Base-by-base conservation (phyloP, 2,113 vertebrate species). In the Eupsittula cactorum region DNA sequence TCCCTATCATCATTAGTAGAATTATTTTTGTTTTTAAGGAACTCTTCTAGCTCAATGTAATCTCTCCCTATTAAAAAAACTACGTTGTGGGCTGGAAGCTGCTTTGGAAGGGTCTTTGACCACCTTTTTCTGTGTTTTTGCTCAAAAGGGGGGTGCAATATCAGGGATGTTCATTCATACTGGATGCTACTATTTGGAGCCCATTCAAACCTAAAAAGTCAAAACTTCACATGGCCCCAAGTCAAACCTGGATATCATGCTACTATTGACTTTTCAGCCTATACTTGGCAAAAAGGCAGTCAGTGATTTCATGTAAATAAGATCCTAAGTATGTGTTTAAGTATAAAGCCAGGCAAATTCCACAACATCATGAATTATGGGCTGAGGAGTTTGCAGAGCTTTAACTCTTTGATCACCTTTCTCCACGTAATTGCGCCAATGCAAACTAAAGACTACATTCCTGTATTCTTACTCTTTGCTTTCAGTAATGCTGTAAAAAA, bases 311-410 rank as follows among this genome's bases (percentile, higher is more conserved):
- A 83, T 83, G 83, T 86, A 78, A 88, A 83, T 90, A 90, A 31
- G 33, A 59, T 88, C 46, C 55, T 62, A 67, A 96, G 23, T 86
- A 93, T 88, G 60, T 75, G 62, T 75, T 88, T 88, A 88, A 97
- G 44, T 55, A 90, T 64, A 88, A 92, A 86, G 9, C 55, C 60
- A 93, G 79, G 50, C 37, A 95, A 90, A 93, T 83, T 67, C 80
- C 73, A 83, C 49, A 70, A 37, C 7, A 81, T 88, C 80, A 67
- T 75, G 33, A 87, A 82, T 93, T 90, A 86, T 49, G 59, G 77
- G 78, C 57, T 83, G 60, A 80, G n/a, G 5, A 81, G 60, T 78
- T 81, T 4, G 2, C 52, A 77, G 41, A 85, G 13, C 28, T 90
- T 91, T 83, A 93, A 82, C 31, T 74, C 64, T 89, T 88, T 42